Percentiles rank a stretch among this genome's conserved stretches.
Conservation (phyloP, 2,113 vertebrate species). For the Misgurnus anguillicaudatus region DNA sequence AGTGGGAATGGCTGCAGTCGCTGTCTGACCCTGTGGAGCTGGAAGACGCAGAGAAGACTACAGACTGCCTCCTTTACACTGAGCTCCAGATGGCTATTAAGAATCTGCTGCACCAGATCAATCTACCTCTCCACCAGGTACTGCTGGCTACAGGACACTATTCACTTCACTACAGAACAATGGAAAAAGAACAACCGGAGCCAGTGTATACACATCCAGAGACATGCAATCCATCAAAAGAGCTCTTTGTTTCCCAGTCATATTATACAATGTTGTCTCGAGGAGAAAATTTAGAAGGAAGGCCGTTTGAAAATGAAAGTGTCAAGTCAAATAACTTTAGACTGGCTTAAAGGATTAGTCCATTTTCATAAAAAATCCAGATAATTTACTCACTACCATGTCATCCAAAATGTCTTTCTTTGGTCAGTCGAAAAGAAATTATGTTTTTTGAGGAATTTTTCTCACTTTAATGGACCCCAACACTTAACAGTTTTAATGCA, state of each 20-base stretch:
- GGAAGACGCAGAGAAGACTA: conserved; percentile 79
- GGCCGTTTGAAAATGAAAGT: neutral
- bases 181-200: neutral
- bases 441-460: no score
- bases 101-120: conserved; percentile 89
- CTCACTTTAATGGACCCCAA: no score
- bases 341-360: no score
- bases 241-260: neutral
- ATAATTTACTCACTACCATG: no score
- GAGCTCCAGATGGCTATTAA: conserved; percentile 92
- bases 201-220: neutral
- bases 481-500: no score
- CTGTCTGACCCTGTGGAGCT: conserved; percentile 80
- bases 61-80: conserved; percentile 85
- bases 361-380: no score
- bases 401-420: no score
- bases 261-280: neutral
- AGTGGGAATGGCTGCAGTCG: conserved; percentile 97
- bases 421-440: no score
- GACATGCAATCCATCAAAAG: neutral
- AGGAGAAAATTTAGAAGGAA: neutral
- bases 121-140: conserved; percentile 87
- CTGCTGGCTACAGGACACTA: conserved; percentile 16
- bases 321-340: no score
- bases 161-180: neutral